Base-by-base conservation (phyloP, 2,113 vertebrate genomes). In the Eubucco bourcierii region DNA sequence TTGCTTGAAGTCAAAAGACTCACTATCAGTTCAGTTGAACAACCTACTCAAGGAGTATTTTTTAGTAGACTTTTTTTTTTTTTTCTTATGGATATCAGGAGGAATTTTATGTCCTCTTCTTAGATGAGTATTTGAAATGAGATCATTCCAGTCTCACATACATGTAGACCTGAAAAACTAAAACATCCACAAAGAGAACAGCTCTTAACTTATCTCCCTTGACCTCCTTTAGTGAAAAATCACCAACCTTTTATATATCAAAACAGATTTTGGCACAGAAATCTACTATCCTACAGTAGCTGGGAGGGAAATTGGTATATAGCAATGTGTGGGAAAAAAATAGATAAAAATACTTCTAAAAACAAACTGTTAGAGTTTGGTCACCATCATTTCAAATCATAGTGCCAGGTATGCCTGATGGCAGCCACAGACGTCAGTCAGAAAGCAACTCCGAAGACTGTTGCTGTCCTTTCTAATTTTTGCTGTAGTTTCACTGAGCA, bases 1-100 rank as follows among this genome's bases (percentile, higher is more conserved):
- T 90, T 91, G 53, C 76, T 88, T 80, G 37, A 90, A 88, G 79
- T 85, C 0, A 33, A 59, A 83, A 71, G 12, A 0, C 0, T 12
- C 41, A 37, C 63, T 84, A 61, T 83, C 87, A 55, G 53, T 25
- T 83, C 87, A 55, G 53, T 25, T 87, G 46, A 94, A 50, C 66
- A 85, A 64, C 52, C 14, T 64, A 20, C 27, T 79, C 37, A 13
- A 14, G 39, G 20, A 78, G n/a, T 74, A 71, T 28, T 87, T 87
- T 85, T 63, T 56, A 58, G 55, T 25, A 53, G 20, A 12, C 11
- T 76, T 56, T 47, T 39, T 70, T 71, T 19, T 25, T 58, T 75
- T 75, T 86, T 56, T 58, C 6, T 7, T 25, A 12, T 4, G 3
- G 58, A 90, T 78, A 67, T 86, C 44, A 72, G 53, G 34, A 1